A percentile compares a stretch with the other conserved stretches of the same genome.
phyloP scores from a whole-genome alignment of 2,113 vertebrate species.

The Cyanoderma ruficeps region DNA sequence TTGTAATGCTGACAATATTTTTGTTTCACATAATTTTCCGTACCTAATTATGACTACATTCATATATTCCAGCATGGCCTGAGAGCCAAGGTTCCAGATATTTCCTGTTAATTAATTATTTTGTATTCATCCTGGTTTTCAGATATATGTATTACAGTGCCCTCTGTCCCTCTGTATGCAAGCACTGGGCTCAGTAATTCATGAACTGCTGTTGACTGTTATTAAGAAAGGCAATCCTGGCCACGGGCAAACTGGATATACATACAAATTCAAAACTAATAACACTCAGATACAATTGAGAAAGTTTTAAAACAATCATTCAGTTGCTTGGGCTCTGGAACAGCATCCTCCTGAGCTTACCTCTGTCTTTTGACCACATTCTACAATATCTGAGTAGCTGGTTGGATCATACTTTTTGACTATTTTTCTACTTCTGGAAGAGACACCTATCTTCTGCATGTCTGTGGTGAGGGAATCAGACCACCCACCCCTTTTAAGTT shows the following conservation, averaged over 20 bases:
- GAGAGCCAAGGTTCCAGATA: background rate
- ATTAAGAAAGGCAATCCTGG: background rate
- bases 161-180: background rate
- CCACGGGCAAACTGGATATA: background rate
- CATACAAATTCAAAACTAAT: background rate
- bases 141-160: background rate
- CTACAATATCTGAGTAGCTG: background rate
- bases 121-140: background rate
- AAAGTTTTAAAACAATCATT: background rate
- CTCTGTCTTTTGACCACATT: background rate
- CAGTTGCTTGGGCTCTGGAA: background rate
- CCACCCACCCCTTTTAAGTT: background rate
- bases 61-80: background rate
- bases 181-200: background rate
- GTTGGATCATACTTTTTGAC: background rate
- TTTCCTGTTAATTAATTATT: background rate
- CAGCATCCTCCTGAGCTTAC: background rate
- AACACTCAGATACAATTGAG: background rate
- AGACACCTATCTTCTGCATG: background rate
- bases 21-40: background rate
- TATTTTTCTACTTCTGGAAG: background rate
- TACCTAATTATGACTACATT: background rate
- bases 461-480: background rate
- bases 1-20: background rate
- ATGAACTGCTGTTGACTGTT: background rate